Conservation (phyloP, 2,797 vertebrate genomes). For the Poecilia gillii region DNA sequence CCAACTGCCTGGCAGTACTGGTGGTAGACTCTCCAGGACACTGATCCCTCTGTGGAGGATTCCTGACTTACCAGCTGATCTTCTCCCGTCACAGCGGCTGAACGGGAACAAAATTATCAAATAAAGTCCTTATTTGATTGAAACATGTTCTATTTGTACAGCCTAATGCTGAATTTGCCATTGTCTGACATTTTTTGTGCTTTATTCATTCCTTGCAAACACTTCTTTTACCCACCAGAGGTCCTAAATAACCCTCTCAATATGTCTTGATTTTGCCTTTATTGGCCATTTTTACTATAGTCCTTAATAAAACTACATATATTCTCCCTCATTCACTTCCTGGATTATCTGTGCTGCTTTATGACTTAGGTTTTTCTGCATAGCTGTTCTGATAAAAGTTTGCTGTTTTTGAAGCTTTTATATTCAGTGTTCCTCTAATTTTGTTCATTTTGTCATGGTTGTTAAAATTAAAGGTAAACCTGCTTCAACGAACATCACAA, state of each 20-base stretch:
- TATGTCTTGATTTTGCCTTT: background rate
- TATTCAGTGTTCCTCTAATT: background rate
- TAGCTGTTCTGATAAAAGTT: background rate
- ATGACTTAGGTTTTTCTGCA: background rate
- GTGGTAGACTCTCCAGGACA: conserved; percentile 81
- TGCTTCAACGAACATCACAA: background rate
- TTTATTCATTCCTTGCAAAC: background rate
- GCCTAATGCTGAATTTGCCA: background rate
- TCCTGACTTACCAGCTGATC: conserved; percentile 78
- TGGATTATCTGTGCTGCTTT: background rate
- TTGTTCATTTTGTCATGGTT: background rate
- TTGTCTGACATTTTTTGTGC: background rate
- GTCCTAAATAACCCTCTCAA: background rate
- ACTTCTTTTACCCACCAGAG: background rate
- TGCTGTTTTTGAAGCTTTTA: background rate
- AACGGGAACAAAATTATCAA: background rate
- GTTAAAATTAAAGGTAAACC: background rate
- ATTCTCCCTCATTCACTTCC: background rate
- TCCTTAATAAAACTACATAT: background rate
- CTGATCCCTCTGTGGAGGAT: conserved; percentile 60
- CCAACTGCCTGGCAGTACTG: conserved; percentile 83
- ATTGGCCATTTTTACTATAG: background rate
- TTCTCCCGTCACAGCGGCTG: conserved; percentile 32
- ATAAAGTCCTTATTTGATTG: background rate
- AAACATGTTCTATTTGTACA: background rate